These are phyloP conservation scores for Dione vanillae DNA, from an alignment of 2,888 invertebrate species.

Conservation along the genomic window DNA sequence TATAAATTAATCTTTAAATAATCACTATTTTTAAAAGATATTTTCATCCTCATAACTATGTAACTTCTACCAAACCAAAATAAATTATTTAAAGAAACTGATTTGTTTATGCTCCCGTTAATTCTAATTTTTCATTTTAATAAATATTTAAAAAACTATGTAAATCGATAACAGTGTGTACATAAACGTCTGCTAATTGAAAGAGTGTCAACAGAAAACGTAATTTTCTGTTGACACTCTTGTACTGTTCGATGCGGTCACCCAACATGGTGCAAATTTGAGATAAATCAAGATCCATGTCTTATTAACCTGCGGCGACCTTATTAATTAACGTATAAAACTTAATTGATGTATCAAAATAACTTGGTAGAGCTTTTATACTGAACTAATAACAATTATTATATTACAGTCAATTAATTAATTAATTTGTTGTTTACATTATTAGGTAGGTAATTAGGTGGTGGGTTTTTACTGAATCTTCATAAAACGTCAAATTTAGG, in stretches of 20 bases:
- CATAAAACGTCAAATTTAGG: background rate
- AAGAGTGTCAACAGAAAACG: too few relatives aligned
- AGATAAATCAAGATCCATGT: conserved; percentile 42
- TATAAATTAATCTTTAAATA: too few relatives aligned
- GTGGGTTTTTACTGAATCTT: background rate
- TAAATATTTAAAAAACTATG: too few relatives aligned
- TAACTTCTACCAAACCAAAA: too few relatives aligned
- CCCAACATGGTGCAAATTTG: conserved; percentile 43
- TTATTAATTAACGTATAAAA: background rate
- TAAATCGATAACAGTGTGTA: too few relatives aligned
- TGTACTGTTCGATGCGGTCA: conserved; percentile 37
- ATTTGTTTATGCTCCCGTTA: too few relatives aligned
- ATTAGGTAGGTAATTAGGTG: conserved; percentile 3
- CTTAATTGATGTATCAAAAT: background rate
- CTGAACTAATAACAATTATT: conserved; percentile 2
- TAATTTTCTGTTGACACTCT: conserved; percentile 24
- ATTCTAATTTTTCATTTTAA: too few relatives aligned
- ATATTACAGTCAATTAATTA: background rate
- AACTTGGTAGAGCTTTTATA: background rate
- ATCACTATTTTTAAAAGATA: too few relatives aligned
- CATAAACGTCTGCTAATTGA: conserved; percentile 6
- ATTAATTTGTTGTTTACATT: background rate
- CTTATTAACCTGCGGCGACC: background rate
- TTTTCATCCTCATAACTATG: too few relatives aligned
- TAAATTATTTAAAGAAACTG: too few relatives aligned